These are phyloP conservation scores for Limnephilus marmoratus DNA, from an alignment of 2,888 invertebrate species.

Conservation along the genomic window DNA sequence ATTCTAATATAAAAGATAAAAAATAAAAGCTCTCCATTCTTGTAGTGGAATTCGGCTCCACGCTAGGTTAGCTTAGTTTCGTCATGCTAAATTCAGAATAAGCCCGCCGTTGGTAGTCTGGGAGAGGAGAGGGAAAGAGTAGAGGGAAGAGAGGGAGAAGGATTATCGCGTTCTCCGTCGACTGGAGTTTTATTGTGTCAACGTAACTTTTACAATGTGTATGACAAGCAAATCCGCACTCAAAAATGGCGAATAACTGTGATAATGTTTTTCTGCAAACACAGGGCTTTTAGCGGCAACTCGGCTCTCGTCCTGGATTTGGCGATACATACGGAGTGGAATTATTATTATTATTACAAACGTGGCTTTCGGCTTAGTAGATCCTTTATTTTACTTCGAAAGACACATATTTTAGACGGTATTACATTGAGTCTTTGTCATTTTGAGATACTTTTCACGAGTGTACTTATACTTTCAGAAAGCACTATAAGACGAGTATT, in stretches of 20 bases:
- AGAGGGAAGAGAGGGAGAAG: not conserved
- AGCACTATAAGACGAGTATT: not conserved
- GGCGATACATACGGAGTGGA: not conserved
- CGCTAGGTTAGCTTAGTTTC: not conserved
- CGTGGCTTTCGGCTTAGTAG: not conserved
- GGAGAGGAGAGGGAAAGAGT: not conserved
- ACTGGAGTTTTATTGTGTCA: slow-evolving; percentile 25
- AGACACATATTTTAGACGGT: not conserved
- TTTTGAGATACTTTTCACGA: not conserved
- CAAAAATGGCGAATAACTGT: slow-evolving; percentile 23
- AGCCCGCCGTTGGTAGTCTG: not conserved
- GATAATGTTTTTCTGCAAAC: slow-evolving; percentile 10
- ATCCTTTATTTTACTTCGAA: not conserved
- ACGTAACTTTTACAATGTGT: slow-evolving; percentile 22
- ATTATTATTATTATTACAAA: not conserved
- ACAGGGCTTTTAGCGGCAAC: not conserved
- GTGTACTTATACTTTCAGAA: not conserved
- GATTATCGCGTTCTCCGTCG: slow-evolving; percentile 22
- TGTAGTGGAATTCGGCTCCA: not conserved
- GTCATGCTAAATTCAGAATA: not conserved
- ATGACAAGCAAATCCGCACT: slow-evolving; percentile 36
- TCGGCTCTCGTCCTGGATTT: not conserved
- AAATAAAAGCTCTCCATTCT: not conserved
- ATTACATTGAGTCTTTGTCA: not conserved
- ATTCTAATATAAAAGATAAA: not conserved